Base-by-base conservation (phyloP, 1,140 invertebrate species). In the Drosophila ercepeae region DNA sequence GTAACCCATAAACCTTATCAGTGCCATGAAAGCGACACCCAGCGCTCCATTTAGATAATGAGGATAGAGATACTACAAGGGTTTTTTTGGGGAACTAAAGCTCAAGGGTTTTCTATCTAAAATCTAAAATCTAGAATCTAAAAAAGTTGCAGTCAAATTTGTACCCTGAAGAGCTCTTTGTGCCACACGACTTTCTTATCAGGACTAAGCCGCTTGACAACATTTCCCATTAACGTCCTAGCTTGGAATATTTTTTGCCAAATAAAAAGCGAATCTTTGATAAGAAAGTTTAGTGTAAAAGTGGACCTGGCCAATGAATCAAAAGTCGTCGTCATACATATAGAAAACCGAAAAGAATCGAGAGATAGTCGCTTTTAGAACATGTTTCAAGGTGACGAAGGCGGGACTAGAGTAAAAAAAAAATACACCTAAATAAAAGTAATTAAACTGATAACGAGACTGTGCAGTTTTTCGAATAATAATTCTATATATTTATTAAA, bases 221-320 rank as follows among this genome's bases (percentile, higher is more conserved):
- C 57, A 44, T 16, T 29, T 49, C 42, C 61, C 48, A 41, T 64
- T 61, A 49, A 52, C 46, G 25, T 13, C 23, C 25, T 11, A 9
- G 45, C 19, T 21, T 11, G 32, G 29, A 32, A 18, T 65, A 65
- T 64, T 65, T 44, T 27, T 44, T 7, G n/a, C n/a, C n/a, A 14
- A 48, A 67, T 67, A 72, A 64, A 72, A 61, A 36, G 49, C 50
- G 49, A 74, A 55, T 44, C 57, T 39, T 42, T 76, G 73, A 75
- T 76, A 69, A 69, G 36, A 18, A 69, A 50, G 75, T 75, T n/a
- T n/a, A 75, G 27, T 42, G 45, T 27, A 45, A 32, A 19, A 27
- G 25, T 39, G 39, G 50, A 23, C 57, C 41, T 42, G 67, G 67
- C 46, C 69, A 74, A 64, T 73, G 73, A 74, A 73, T 74, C 69